Base-by-base conservation (phyloP, 2,113 vertebrate species). In the Suricata suricatta region DNA sequence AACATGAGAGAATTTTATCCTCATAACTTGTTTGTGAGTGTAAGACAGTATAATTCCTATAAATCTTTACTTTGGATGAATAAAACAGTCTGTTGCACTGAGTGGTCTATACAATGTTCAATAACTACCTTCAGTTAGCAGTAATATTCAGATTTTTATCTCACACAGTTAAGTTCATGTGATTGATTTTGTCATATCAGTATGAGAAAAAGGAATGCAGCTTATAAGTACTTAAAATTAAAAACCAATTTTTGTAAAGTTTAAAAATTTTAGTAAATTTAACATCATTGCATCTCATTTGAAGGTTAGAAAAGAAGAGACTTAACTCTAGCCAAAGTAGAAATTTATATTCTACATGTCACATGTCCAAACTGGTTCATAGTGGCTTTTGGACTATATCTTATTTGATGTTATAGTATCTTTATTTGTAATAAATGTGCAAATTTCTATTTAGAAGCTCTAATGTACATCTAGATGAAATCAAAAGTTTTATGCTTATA, bases 1-100 rank as follows among this genome's bases (percentile, higher is more conserved):
- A 98, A 98, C 98, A 90, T 97, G 91, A 98, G 97, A 98, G 95
- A 98, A 97, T 98, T 98, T 98, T 96, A 98, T 97, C 97, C 95
- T 97, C 90, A 94, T 88, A 96, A 98, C 95, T 98, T 98, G 88
- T 97, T 98, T 94, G 85, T 98, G 96, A 97, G 94, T 97, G n/a
- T 97, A 93, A 97, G 96, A 96, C 35, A 50, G 72, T 92, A n/a
- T 76, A 93, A 69, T 97, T 98, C 94, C 76, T 96, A 88, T 92
- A 87, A 96, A 80, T 96, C 77, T 95, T 25, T 41, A 33, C 85
- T 98, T 98, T 95, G 87, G 96, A 87, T 82, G 11, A 96, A 96
- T 95, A 95, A 97, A 95, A 82, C 25, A 47, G n/a, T 95, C 25
- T 88, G 64, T 97, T 97, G 95, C 91, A 93, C 72, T 90, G 60